Evolutionary conservation across 2,797 vertebrate species (phyloP).

Genomic region (Argya squamiceps): DNA sequence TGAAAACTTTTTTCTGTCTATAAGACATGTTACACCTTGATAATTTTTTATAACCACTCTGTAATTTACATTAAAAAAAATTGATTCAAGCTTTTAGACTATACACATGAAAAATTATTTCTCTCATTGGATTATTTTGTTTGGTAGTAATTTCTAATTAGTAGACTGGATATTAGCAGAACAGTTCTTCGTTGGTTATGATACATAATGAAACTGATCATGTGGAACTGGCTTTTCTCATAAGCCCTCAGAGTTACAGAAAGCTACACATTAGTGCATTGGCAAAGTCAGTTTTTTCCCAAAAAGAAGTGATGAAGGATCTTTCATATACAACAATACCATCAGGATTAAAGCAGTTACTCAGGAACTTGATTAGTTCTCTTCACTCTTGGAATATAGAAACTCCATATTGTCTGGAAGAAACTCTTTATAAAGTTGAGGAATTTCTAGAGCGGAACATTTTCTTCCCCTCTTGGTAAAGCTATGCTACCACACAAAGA

Average conservation of each 20-base stretch:
- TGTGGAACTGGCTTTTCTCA: not conserved
- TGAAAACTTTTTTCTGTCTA: not conserved
- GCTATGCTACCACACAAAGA: not conserved
- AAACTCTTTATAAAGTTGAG: not conserved
- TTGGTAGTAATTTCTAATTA: not conserved
- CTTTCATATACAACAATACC: not conserved
- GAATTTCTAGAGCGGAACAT: not conserved
- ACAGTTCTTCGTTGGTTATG: not conserved
- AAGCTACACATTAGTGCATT: not conserved
- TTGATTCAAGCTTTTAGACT: not conserved
- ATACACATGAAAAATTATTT: rapidly evolving
- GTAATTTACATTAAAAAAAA: not conserved
- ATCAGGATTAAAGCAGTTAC: not conserved
- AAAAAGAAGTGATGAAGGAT: not conserved
- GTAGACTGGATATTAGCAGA: not conserved
- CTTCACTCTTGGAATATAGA: not conserved
- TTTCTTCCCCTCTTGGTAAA: not conserved
- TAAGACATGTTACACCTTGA: not conserved
- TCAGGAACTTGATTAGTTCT: not conserved
- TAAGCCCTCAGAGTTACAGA: not conserved
- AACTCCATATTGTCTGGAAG: not conserved
- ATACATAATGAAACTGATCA: not conserved
- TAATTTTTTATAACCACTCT: not conserved
- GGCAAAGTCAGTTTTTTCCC: not conserved
- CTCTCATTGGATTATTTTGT: not conserved